Percentiles rank a stretch among this genome's conserved stretches.
Conservation (phyloP, 2,797 vertebrate species). For the Hydrolagus colliei region DNA sequence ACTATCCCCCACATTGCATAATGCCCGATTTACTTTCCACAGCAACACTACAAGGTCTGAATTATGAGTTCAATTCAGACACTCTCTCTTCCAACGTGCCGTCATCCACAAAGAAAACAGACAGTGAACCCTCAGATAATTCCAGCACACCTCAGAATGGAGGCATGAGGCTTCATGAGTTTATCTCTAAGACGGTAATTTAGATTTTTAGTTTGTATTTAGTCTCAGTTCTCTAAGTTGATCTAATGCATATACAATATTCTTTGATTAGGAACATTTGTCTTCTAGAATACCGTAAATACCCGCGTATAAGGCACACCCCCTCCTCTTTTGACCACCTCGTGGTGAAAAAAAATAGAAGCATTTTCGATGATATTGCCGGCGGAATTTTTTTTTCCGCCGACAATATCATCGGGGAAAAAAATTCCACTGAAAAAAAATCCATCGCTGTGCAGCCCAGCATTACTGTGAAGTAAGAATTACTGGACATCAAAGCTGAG, state of each 20-base stretch:
- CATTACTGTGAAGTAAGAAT: too few relatives aligned
- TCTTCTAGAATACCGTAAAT: background rate
- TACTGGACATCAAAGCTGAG: too few relatives aligned
- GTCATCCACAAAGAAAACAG: background rate
- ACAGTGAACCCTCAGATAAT: conserved; percentile 37
- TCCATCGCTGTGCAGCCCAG: too few relatives aligned
- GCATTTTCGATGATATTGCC: too few relatives aligned
- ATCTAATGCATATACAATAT: background rate
- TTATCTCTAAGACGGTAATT: conserved; percentile 87
- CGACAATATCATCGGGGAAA: too few relatives aligned
- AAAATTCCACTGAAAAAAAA: too few relatives aligned
- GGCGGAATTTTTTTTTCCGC: too few relatives aligned
- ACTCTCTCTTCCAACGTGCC: conserved; percentile 3
- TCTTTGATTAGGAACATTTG: background rate
- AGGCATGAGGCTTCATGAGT: conserved; percentile 77
- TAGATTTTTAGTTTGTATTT: background rate
- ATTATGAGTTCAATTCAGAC: conserved; percentile 17
- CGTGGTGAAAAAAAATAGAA: too few relatives aligned
- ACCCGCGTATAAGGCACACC: too few relatives aligned
- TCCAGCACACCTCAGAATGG: conserved; percentile 69
- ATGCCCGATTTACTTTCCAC: conserved; percentile 3
- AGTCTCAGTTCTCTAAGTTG: background rate
- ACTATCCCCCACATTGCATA: background rate
- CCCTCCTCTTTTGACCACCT: too few relatives aligned
- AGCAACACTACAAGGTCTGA: conserved; percentile 12